These are phyloP conservation scores for Boulengeromyrus knoepffleri DNA, from an alignment of 2,113 vertebrate genomes.

Conservation along the genomic window DNA sequence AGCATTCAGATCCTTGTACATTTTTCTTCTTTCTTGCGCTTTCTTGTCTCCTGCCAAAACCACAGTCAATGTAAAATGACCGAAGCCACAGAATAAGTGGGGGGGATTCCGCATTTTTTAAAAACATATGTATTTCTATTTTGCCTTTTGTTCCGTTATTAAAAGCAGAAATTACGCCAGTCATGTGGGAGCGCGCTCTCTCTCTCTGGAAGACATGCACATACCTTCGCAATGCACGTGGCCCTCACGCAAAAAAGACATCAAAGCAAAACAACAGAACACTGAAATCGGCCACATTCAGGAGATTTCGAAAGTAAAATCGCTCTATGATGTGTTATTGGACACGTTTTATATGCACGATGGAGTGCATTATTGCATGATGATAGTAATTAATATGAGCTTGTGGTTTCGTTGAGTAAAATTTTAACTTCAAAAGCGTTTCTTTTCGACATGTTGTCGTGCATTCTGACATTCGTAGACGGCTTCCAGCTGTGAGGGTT, in stretches of 20 bases:
- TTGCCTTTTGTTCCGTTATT: conserved; percentile 72
- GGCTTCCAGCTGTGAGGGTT: not conserved
- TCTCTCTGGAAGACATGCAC: conserved; percentile 35
- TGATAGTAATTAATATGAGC: not conserved
- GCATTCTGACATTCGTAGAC: not conserved
- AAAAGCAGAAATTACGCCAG: conserved; percentile 66
- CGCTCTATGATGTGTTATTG: not conserved
- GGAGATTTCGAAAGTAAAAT: not conserved
- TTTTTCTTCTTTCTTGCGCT: conserved; percentile 42
- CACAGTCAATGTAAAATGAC: conserved; percentile 73
- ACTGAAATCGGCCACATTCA: too few relatives aligned
- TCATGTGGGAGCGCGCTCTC: conserved; percentile 49
- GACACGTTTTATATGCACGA: not conserved
- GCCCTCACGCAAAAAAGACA: conserved; percentile 24
- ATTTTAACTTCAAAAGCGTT: conserved; percentile 5
- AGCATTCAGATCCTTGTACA: conserved; percentile 44
- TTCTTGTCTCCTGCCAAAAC: conserved; percentile 66
- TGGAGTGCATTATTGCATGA: not conserved
- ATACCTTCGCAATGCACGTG: conserved; percentile 51
- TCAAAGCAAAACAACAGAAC: not conserved
- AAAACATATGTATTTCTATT: conserved; percentile 70
- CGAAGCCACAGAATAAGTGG: conserved; percentile 51
- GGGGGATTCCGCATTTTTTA: conserved; percentile 57
- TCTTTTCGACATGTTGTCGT: not conserved
- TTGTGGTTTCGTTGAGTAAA: not conserved